Evolutionary conservation across 2,797 vertebrate species (phyloP), one percentile per base, ranked within the genome.

Genomic region (Eurystomus glaucurus): DNA sequence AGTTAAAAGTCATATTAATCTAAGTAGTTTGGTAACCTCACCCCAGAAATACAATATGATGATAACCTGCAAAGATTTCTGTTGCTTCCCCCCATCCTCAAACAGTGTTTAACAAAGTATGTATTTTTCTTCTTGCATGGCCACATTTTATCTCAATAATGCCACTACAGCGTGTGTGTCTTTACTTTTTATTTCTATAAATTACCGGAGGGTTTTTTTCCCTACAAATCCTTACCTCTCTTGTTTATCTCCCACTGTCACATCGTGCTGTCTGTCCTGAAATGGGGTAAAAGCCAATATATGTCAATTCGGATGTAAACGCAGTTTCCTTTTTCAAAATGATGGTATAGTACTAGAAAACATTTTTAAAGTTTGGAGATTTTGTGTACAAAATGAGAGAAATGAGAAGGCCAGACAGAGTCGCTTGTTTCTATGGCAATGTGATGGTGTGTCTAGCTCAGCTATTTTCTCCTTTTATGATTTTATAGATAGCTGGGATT

Each of bases 391-490:
- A 77, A 93, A 72, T 5, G 51, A 46, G 54, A 92, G 46, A 86
- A 96, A 62, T 37, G 57, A 82, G 70, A 76, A 88, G 79, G 81
- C 77, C 95, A 96, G 87, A 83, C 66, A 80, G 75, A 91, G 79
- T 92, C 23, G 9, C 62, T 85, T 89, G 97, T 98, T 97, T 92
- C 97, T 93, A 92, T 97, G 93, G 96, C 51, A 97, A 98, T 96
- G 16, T 4, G 29, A 17, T 43, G 75, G 50, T 45, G 46, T 89
- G 90, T 90, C 93, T 94, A 88, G 79, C 74, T 93, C 94, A 93
- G 92, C 87, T 94, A 45, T 96, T 96, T 95, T 86, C 51, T 79
- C 29, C 68, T 87, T 92, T 90, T 68, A 72, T 86, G 81, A 96
- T 95, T 96, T 96, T 86, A 92, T 33, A 94, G 97, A 93, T 96